Percentiles rank a stretch among this genome's conserved stretches.
Conservation (phyloP, 2,888 invertebrate genomes). For the Calliphora vomitoria region DNA sequence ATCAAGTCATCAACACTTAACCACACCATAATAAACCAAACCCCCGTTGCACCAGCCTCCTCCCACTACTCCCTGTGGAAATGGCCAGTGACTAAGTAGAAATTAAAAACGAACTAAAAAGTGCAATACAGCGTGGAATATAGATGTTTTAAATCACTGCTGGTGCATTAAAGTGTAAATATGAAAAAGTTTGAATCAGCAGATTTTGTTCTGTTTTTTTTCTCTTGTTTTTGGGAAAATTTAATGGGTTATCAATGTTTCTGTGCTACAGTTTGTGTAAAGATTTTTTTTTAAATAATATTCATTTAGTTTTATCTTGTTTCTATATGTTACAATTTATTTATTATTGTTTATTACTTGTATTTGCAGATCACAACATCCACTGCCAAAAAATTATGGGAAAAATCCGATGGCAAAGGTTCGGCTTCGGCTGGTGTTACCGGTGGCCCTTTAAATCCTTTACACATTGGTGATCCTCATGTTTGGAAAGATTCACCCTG, state of each 20-base stretch:
- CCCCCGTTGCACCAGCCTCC: too few relatives aligned
- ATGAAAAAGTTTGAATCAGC: background rate
- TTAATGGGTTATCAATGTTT: background rate
- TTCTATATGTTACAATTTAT: slow-evolving; percentile 2
- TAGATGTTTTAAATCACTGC: background rate
- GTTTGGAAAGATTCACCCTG: slow-evolving; percentile 97
- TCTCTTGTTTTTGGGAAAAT: background rate
- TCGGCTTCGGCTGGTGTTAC: slow-evolving; percentile 85
- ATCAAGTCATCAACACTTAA: slow-evolving; percentile 49
- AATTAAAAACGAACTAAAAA: background rate
- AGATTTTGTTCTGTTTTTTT: background rate
- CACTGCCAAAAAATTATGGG: slow-evolving; percentile 97
- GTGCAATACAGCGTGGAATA: background rate
- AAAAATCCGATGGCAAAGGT: slow-evolving; percentile 92
- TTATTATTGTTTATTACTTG: slow-evolving; percentile 26
- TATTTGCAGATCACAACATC: slow-evolving; percentile 93
- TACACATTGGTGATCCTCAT: slow-evolving; percentile 89
- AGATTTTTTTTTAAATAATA: background rate
- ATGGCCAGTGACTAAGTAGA: slow-evolving; percentile 4
- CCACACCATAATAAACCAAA: slow-evolving; percentile 10
- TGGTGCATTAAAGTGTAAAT: slow-evolving; percentile 50
- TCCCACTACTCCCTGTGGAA: background rate
- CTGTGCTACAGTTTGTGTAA: too few relatives aligned
- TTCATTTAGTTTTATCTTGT: slow-evolving; percentile 13
- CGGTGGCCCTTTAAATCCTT: slow-evolving; percentile 89